phyloP scores from a whole-genome alignment of 2,113 vertebrate species.

The Deroptyus accipitrinus region DNA sequence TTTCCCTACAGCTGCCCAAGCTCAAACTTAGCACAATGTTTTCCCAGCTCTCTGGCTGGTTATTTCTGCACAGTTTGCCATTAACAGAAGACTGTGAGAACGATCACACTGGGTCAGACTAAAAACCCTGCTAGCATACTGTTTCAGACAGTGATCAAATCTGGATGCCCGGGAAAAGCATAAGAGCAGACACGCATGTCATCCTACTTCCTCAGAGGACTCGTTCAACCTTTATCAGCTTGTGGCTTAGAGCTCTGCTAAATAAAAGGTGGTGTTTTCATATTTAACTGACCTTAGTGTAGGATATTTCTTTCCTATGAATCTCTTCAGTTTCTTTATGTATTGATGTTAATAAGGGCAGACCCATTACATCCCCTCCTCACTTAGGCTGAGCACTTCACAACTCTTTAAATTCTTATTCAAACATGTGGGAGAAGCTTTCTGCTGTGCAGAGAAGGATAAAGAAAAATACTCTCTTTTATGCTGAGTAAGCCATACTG shows the following conservation, averaged over 20 bases:
- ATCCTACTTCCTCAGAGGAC: background rate
- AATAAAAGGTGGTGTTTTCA: background rate
- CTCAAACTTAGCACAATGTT: accelerated
- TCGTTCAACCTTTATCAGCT: background rate
- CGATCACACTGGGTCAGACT: background rate
- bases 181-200: accelerated
- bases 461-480: background rate
- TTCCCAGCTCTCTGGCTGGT: background rate
- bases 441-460: background rate
- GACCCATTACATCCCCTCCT: accelerated
- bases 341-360: background rate
- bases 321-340: background rate
- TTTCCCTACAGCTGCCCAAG: background rate
- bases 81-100: background rate
- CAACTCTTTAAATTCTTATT: background rate
- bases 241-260: background rate
- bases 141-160: background rate
- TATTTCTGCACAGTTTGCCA: background rate
- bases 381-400: background rate
- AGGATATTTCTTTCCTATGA: background rate
- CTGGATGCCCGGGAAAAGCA: background rate
- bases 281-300: background rate
- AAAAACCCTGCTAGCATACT: background rate
- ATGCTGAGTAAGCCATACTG: background rate
- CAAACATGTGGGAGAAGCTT: background rate